Percentiles rank a stretch among this genome's conserved stretches.
phyloP scores from a whole-genome alignment of 2,113 vertebrate genomes.

The Vulpes ferrilata region DNA sequence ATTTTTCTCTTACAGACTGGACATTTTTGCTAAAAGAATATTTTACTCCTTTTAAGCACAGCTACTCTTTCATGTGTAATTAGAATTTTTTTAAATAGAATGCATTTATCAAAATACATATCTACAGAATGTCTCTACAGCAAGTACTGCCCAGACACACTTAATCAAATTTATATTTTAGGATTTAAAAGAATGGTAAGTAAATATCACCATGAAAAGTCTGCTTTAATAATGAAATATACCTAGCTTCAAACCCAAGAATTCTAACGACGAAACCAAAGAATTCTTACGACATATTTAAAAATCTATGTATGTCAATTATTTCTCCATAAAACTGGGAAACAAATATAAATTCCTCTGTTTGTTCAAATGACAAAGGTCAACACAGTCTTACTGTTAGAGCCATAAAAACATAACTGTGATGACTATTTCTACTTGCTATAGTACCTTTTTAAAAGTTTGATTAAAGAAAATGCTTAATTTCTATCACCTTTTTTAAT shows the following conservation, averaged over 20 bases:
- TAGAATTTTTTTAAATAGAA: neutral
- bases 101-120: neutral
- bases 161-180: neutral
- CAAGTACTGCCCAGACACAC: neutral
- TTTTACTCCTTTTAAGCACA: neutral
- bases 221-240: slow-evolving; percentile 33
- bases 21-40: neutral
- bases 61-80: neutral
- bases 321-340: neutral
- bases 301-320: neutral
- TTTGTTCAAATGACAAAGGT: neutral
- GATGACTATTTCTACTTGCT: neutral
- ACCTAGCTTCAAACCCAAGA: neutral
- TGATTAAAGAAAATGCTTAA: neutral
- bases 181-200: neutral
- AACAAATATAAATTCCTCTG: neutral
- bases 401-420: neutral
- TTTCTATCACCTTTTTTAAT: neutral
- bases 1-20: neutral
- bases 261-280: neutral
- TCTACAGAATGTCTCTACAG: neutral
- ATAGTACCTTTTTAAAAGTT: neutral
- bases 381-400: neutral
- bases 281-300: neutral
- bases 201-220: neutral